Conservation (phyloP, 2,113 vertebrate species). For the Cheirogaleus medius region DNA sequence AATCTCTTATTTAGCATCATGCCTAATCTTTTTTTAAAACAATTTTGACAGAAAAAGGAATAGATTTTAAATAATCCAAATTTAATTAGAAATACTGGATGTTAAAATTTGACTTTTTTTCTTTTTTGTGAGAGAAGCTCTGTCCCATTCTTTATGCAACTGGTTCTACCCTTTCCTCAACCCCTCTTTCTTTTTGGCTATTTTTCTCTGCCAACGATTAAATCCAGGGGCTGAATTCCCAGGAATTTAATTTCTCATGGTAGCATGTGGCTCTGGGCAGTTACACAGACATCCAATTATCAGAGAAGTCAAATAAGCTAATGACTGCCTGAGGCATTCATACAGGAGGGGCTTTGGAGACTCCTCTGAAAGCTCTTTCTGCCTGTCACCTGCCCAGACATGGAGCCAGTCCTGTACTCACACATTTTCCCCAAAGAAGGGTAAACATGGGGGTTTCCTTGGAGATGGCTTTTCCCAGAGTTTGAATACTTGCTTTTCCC, state of each 20-base stretch:
- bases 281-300: constrained; percentile 63
- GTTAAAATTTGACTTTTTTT: background rate
- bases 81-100: constrained; percentile 66
- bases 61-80: constrained; percentile 67
- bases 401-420: background rate
- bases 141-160: background rate
- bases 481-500: constrained; percentile 61
- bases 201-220: constrained; percentile 27
- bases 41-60: constrained; percentile 16
- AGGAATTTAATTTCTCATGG: constrained; percentile 55
- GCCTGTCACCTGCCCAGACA: constrained; percentile 54
- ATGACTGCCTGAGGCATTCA: constrained; percentile 1
- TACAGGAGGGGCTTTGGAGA: background rate
- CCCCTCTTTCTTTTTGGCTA: background rate
- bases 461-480: constrained; percentile 59
- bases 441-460: constrained; percentile 68
- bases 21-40: constrained; percentile 56
- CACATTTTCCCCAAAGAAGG: constrained; percentile 17
- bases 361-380: constrained; percentile 32
- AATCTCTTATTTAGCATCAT: constrained; percentile 13
- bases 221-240: constrained; percentile 41
- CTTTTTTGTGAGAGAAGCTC: background rate
- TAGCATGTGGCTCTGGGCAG: constrained; percentile 52
- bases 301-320: constrained; percentile 62
- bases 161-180: background rate